These are phyloP conservation scores for Hephaestus fuliginosus DNA, from an alignment of 2,797 vertebrate species.

Conservation along the genomic window DNA sequence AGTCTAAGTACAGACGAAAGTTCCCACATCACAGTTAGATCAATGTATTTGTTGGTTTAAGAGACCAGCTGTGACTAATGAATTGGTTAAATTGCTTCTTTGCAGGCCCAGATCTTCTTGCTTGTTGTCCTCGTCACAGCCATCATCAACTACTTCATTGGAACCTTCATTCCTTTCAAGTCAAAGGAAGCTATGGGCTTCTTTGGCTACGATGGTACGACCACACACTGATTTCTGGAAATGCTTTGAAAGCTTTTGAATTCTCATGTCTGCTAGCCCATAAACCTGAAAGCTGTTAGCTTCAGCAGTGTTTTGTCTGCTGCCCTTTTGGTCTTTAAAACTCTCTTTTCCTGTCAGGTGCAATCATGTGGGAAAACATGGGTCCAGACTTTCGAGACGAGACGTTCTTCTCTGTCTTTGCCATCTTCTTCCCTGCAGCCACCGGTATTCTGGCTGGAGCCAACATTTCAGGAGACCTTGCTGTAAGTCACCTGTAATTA, in stretches of 20 bases:
- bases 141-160: conserved; percentile 94
- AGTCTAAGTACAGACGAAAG: neutral
- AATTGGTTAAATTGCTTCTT: conserved; percentile 13
- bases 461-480: conserved; percentile 99
- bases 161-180: conserved; percentile 92
- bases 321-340: conserved; percentile 7
- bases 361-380: conserved; percentile 96
- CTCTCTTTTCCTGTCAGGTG: conserved; percentile 74
- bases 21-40: neutral
- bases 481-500: conserved; percentile 85
- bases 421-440: conserved; percentile 99
- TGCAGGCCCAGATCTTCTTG: conserved; percentile 96
- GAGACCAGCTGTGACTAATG: neutral
- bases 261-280: neutral
- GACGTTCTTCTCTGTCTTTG: conserved; percentile 97
- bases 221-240: neutral
- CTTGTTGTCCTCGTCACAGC: conserved; percentile 93
- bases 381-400: conserved; percentile 92
- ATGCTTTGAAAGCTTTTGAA: neutral
- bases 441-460: conserved; percentile 98
- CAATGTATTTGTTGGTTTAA: neutral
- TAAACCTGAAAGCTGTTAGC: neutral
- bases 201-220: conserved; percentile 93
- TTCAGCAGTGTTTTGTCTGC: neutral
- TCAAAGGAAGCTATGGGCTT: conserved; percentile 91